A percentile compares a stretch with the other conserved stretches of the same genome.
phyloP scores from a whole-genome alignment of 2,113 vertebrate species.

The Hemiscyllium ocellatum region DNA sequence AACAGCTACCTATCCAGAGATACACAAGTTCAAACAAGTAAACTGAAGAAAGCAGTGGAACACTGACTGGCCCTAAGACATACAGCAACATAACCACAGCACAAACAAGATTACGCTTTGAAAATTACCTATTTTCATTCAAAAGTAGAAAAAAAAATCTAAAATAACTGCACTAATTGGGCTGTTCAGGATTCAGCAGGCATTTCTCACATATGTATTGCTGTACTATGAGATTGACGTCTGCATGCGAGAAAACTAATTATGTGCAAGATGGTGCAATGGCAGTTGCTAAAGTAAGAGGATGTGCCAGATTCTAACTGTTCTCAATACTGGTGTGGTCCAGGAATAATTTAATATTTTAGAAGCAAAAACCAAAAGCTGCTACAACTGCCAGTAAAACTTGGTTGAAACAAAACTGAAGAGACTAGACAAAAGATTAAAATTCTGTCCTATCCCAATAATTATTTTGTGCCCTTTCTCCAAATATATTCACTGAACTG shows the following conservation, averaged over 20 bases:
- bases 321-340: neutral
- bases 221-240: neutral
- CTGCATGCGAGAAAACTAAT: neutral
- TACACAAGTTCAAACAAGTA: neutral
- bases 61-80: neutral
- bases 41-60: neutral
- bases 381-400: neutral
- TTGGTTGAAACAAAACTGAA: neutral
- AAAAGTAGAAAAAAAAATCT: neutral
- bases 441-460: neutral
- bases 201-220: neutral
- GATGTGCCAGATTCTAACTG: neutral
- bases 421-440: neutral
- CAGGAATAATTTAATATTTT: neutral
- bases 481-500: neutral
- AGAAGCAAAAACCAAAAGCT: neutral
- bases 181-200: neutral
- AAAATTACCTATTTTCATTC: neutral
- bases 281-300: neutral
- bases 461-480: neutral
- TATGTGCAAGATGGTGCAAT: neutral
- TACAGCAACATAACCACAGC: neutral
- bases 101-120: neutral
- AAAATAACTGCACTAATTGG: neutral
- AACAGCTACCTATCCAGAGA: neutral